These are phyloP conservation scores for Eristalis tenax DNA, from an alignment of 2,888 invertebrate genomes.

Conservation along the genomic window DNA sequence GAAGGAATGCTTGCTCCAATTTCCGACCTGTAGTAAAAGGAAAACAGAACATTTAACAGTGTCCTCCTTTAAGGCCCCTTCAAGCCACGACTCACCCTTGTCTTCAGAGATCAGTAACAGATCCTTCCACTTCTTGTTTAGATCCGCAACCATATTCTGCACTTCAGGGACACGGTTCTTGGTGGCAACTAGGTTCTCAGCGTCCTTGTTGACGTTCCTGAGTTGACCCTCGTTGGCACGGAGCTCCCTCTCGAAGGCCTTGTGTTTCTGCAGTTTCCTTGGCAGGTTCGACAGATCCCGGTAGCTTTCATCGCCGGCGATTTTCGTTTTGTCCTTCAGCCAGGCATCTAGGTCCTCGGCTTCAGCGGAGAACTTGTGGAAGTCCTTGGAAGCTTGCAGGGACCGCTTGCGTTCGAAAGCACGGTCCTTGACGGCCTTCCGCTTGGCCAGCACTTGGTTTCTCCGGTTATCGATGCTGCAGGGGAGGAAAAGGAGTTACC, in stretches of 20 bases:
- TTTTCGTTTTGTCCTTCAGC: constrained; percentile 95
- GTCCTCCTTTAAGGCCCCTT: too few relatives aligned
- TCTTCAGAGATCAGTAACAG: constrained; percentile 86
- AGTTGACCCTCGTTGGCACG: constrained; percentile 96
- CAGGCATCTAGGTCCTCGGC: constrained; percentile 94
- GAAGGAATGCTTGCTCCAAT: constrained; percentile 94
- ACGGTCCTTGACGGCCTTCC: constrained; percentile 88
- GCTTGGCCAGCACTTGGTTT: constrained; percentile 87
- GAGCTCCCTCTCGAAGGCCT: constrained; percentile 97
- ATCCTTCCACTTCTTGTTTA: constrained; percentile 90
- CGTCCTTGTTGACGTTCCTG: constrained; percentile 91
- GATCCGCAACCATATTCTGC: constrained; percentile 84
- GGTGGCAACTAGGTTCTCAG: constrained; percentile 87
- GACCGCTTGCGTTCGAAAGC: constrained; percentile 88
- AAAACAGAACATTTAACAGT: neutral
- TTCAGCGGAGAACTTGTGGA: constrained; percentile 95
- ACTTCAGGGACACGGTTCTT: constrained; percentile 88
- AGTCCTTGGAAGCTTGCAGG: constrained; percentile 91
- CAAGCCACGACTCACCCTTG: constrained; percentile 77
- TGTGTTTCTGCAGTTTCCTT: constrained; percentile 96
- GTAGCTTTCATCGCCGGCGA: constrained; percentile 96
- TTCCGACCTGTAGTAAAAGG: constrained; percentile 82
- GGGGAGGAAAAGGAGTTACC: neutral
- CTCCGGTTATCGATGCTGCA: constrained; percentile 87
- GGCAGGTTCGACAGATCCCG: constrained; percentile 94